A percentile compares a stretch with the other conserved stretches of the same genome.
Conservation (phyloP, 2,113 vertebrate species). For the Tragelaphus buxtoni region DNA sequence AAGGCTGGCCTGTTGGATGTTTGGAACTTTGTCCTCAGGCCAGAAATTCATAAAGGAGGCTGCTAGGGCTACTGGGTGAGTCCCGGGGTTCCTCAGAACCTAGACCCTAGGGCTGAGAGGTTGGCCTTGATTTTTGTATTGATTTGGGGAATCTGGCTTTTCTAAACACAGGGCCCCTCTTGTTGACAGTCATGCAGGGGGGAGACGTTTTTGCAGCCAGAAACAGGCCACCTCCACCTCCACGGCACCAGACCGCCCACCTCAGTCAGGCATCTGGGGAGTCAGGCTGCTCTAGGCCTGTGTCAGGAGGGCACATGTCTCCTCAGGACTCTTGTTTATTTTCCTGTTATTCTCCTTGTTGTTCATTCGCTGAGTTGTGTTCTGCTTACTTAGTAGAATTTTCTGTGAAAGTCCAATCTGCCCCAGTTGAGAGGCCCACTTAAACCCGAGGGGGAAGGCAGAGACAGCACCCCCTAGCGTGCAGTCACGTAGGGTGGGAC, state of each 20-base stretch:
- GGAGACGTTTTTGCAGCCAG: neutral
- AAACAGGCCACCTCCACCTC: fast-evolving
- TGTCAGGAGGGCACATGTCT: neutral
- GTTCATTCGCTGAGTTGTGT: neutral
- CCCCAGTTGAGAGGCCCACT: neutral
- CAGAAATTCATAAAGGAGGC: neutral
- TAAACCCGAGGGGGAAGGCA: neutral
- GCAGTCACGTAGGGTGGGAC: neutral
- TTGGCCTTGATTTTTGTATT: neutral
- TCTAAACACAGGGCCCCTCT: neutral
- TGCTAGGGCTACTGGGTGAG: neutral
- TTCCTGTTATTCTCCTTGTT: neutral
- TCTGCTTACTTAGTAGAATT: neutral
- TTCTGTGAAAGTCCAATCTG: neutral
- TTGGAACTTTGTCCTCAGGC: neutral
- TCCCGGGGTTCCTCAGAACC: neutral
- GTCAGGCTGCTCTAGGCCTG: neutral
- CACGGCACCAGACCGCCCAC: neutral
- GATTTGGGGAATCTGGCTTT: neutral
- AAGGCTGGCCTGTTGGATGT: neutral
- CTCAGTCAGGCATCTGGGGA: neutral
- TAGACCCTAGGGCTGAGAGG: neutral
- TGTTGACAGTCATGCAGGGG: neutral
- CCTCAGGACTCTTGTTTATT: neutral
- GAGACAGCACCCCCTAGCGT: fast-evolving